Percentiles rank a stretch among this genome's conserved stretches.
These are phyloP conservation scores for Megalops atlanticus DNA, from an alignment of 2,113 vertebrate genomes.

Conservation along the genomic window DNA sequence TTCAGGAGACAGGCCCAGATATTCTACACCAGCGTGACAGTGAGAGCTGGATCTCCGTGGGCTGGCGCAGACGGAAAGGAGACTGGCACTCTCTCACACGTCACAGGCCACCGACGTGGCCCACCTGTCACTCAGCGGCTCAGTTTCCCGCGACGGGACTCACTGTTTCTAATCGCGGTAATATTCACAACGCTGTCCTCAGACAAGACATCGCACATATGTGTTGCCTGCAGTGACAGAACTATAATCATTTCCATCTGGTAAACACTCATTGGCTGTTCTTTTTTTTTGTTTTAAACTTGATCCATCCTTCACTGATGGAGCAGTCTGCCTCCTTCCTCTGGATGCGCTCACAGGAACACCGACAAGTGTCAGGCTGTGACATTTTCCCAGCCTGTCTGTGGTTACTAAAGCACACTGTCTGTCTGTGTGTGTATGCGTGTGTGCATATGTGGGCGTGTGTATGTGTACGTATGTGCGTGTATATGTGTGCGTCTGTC, in stretches of 20 bases:
- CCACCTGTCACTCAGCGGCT: conserved; percentile 70
- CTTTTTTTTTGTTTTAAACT: no score
- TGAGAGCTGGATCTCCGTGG: no score
- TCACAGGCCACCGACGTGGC: conserved; percentile 75
- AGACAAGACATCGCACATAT: conserved; percentile 56
- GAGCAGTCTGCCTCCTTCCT: background rate
- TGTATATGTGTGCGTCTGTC: no score
- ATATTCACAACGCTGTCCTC: conserved; percentile 64
- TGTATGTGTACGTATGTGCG: no score
- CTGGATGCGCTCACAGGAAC: background rate
- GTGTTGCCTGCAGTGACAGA: conserved; percentile 68
- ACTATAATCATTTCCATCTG: conserved; percentile 79
- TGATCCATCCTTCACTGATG: conserved; percentile 36
- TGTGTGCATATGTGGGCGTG: background rate
- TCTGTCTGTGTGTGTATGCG: no score
- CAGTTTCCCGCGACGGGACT: conserved; percentile 77
- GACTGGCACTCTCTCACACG: conserved; percentile 42
- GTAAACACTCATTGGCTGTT: conserved; percentile 58
- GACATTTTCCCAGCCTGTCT: background rate
- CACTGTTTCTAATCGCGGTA: conserved; percentile 83
- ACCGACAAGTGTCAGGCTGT: background rate
- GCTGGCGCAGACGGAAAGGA: conserved; percentile 63
- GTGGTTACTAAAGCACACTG: no score
- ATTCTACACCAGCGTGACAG: no score
- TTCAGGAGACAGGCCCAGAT: no score